These are phyloP conservation scores for Thalpophila matura DNA, from an alignment of 2,888 invertebrate species.

Conservation along the genomic window DNA sequence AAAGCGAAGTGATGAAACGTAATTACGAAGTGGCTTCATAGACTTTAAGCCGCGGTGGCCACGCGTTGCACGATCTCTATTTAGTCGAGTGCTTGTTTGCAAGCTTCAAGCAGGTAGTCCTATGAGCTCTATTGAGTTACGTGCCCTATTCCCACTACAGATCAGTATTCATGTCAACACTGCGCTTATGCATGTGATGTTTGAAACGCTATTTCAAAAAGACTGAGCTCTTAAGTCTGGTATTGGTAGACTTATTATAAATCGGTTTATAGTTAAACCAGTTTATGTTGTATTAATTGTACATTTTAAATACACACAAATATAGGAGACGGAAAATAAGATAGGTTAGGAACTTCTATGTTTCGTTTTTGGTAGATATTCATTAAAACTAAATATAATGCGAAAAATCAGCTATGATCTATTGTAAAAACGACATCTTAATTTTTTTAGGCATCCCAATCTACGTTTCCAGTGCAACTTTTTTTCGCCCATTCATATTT, in stretches of 20 bases:
- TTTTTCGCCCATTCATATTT: too few species aligned
- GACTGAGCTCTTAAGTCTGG: neutral
- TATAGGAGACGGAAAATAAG: too few species aligned
- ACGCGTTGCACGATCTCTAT: conserved; percentile 38
- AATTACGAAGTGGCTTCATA: conserved; percentile 33
- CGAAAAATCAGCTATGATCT: too few species aligned
- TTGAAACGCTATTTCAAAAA: neutral
- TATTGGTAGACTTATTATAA: neutral
- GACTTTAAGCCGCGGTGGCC: conserved; percentile 21
- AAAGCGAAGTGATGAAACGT: conserved; percentile 28
- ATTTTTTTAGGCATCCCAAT: too few species aligned
- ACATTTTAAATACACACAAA: too few species aligned
- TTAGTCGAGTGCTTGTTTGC: conserved; percentile 55
- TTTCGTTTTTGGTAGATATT: too few species aligned
- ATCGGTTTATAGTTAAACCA: too few species aligned
- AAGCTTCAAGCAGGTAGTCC: conserved; percentile 34
- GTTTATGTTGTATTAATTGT: too few species aligned
- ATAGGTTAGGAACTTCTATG: too few species aligned
- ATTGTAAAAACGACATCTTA: too few species aligned
- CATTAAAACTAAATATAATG: too few species aligned
- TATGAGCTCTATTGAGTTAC: conserved; percentile 50
- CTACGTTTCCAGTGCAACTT: too few species aligned
- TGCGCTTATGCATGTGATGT: conserved; percentile 7
- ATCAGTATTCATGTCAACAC: conserved; percentile 29
- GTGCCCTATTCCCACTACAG: conserved; percentile 28